Base-by-base conservation (phyloP, 1,140 invertebrate species). In the Marisa cornuarietis region DNA sequence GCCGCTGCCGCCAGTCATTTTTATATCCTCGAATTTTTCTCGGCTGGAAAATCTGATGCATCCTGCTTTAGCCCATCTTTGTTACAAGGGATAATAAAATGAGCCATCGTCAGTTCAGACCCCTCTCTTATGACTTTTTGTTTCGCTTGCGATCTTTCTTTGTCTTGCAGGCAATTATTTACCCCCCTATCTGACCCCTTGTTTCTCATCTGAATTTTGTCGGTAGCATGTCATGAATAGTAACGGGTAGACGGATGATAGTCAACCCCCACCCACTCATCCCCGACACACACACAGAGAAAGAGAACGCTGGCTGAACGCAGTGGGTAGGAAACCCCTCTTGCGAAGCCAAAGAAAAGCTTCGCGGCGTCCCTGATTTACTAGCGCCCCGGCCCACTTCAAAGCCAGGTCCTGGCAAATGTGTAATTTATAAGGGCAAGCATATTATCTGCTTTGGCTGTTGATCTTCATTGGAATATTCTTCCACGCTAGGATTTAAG, bases 351-450 rank as follows among this genome's bases (percentile, higher is more conserved):
- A 76, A 76, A 76, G 74, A 76, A 76, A 76, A 66, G 74, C 74
- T 76, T 75, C 51, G 74, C 61, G 61, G 74, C 74, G 61, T 76
- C 74, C 74, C 74, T 76, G 74, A 76, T 76, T 76, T 76, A 76
- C 74, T 58, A 76, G 61, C 74, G 62, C 74, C 62, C 74, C 16
- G 61, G 24, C 74, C 74, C 80, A 85, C 82, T 79, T 85, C 84
- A 85, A 85, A 85, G 84, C 74, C 61, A 65, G 76, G 71, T 81
- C 72, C 69, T 26, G 71, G 82, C 82, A 79, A 77, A 80, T 79
- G 73, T 85, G 82, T 85, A 84, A 84, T 83, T 85, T 85, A 85
- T 85, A 83, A 78, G 83, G 80, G 76, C 78, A 81, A 79, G 62
- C 78, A 61, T 81, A 81, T 83, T 81, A 79, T 83, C 78, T 75